Base-by-base conservation (phyloP, 2,888 invertebrate species). In the Busseola fusca region DNA sequence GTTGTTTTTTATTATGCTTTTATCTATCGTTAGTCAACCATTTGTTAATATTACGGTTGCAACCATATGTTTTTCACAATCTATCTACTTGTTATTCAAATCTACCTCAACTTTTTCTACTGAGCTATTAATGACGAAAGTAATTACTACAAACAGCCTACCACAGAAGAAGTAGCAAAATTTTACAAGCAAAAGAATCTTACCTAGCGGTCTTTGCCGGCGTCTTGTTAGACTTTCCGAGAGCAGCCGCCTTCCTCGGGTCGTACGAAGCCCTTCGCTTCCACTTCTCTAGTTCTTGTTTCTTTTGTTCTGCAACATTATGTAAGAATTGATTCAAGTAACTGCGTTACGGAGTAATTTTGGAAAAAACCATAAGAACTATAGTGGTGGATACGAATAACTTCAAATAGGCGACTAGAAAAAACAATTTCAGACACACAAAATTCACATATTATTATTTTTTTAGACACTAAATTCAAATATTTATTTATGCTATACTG, bases 181-280 rank as follows among this genome's bases (percentile, higher is more conserved):
- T 63, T 57, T 34, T 52, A 6, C 21, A 59, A 58, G 34, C 18
- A 66, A 45, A 60, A 45, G 10, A 0, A 30, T 34, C 82, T 84
- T 50, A 94, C 94, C 93, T 94, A 88, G 93, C 92, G 68, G 92
- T 90, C 78, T 93, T 94, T 62, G 94, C 90, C 67, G 92, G 86
- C 3, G 91, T 77, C 67, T 93, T 94, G 60, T 73, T 83, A 12
- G 88, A 85, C 84, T 94, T 95, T 63, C 93, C 95, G 67, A 92
- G 91, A 42, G 96, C 96, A 37, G 96, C 96, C 78, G 96, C 94
- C 84, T 96, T 96, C 74, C 96, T 85, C 42, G 99, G 99, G 95
- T 99, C 99, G 93, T 99, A 99, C 85, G 98, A 98, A 87, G 99
- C 99, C 78, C 99, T 96, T 74, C 99, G 96, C 90, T 99, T 98